A percentile compares a stretch with the other conserved stretches of the same genome.
phyloP scores from a whole-genome alignment of 1,140 invertebrate genomes.

The Amphibalanus amphitrite region DNA sequence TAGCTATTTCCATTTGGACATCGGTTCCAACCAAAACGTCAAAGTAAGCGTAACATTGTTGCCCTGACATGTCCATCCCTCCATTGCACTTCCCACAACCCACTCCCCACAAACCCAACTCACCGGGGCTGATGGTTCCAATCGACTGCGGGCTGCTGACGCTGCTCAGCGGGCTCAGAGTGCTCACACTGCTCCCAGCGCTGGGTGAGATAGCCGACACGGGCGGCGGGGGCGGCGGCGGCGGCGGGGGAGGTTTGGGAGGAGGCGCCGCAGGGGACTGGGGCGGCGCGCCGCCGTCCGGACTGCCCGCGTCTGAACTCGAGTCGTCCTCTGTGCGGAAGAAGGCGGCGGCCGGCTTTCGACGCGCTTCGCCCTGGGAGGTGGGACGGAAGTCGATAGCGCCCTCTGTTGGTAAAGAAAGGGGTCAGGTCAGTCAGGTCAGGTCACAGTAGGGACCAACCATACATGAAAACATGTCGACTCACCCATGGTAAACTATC shows the following conservation, averaged over 20 bases:
- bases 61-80: too few species aligned
- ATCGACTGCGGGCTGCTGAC: constrained; percentile 3
- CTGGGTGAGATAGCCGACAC: constrained; percentile 3
- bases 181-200: not conserved
- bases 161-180: not conserved
- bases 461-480: too few species aligned
- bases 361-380: not conserved
- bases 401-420: constrained; percentile 5
- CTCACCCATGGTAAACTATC: too few species aligned
- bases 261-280: constrained; percentile 37
- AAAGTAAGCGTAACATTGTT: too few species aligned
- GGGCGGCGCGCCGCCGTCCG: constrained; percentile 42
- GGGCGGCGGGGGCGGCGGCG: constrained; percentile 15
- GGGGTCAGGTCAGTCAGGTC: not conserved
- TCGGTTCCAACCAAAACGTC: too few species aligned
- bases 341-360: constrained; percentile 10
- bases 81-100: too few species aligned
- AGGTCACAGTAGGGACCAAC: not conserved
- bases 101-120: too few species aligned
- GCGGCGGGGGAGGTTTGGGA: constrained; percentile 25
- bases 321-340: constrained; percentile 12
- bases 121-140: not conserved
- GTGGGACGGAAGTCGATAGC: constrained; percentile 12
- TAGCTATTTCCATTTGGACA: too few species aligned
- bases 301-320: constrained; percentile 28